Conservation (phyloP, 2,888 invertebrate genomes). For the Lymantria monacha region DNA sequence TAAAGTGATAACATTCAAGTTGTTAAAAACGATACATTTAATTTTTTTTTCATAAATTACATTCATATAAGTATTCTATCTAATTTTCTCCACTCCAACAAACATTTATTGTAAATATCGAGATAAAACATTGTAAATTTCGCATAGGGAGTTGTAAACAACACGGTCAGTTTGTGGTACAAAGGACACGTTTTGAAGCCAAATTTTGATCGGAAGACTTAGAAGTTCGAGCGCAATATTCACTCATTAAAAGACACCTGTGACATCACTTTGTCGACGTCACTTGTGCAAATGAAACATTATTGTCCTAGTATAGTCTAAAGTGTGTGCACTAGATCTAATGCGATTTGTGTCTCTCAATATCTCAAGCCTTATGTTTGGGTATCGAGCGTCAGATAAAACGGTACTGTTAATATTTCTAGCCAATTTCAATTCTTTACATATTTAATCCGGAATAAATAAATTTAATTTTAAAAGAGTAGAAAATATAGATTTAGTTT, state of each 20-base stretch:
- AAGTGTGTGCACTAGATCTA: conserved; percentile 62
- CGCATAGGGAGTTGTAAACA: conserved; percentile 36
- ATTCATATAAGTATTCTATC: conserved; percentile 49
- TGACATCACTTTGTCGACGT: conserved; percentile 32
- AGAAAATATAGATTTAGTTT: conserved; percentile 37
- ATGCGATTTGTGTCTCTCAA: conserved; percentile 42
- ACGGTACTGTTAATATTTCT: conserved; percentile 24
- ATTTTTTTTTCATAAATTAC: conserved; percentile 45
- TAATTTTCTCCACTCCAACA: conserved; percentile 39
- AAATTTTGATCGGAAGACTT: conserved; percentile 70
- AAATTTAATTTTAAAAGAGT: conserved; percentile 27
- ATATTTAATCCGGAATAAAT: conserved; percentile 20
- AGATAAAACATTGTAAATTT: conserved; percentile 41
- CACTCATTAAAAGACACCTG: conserved; percentile 40
- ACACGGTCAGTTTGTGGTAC: conserved; percentile 33
- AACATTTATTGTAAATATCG: conserved; percentile 38
- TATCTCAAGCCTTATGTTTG: conserved; percentile 29
- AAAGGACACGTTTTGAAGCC: conserved; percentile 50
- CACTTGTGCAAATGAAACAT: conserved; percentile 57
- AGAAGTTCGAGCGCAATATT: conserved; percentile 32
- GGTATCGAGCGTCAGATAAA: conserved; percentile 35
- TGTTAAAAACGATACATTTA: conserved; percentile 51
- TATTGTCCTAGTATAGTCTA: conserved; percentile 81
- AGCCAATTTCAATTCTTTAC: conserved; percentile 9
- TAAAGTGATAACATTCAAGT: conserved; percentile 75